These are phyloP conservation scores for Solea senegalensis DNA, from an alignment of 2,113 vertebrate species.

Conservation along the genomic window DNA sequence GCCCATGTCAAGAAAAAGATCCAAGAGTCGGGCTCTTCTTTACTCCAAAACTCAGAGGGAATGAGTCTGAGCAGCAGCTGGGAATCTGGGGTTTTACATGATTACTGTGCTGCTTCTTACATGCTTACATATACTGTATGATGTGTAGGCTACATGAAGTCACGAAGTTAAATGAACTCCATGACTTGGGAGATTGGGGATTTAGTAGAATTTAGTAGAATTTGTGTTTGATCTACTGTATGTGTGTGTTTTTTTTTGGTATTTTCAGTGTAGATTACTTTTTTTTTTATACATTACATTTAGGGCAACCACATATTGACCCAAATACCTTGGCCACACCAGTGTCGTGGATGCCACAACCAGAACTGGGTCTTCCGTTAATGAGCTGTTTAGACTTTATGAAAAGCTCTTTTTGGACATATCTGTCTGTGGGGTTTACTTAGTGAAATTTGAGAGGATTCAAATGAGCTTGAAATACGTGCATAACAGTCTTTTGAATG, in stretches of 20 bases:
- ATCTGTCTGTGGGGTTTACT: conserved; percentile 25
- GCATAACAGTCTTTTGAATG: conserved; percentile 15
- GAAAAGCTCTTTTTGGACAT: conserved; percentile 9
- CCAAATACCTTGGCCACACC: conserved; percentile 42
- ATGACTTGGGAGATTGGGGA: conserved; percentile 48
- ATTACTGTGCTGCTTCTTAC: conserved; percentile 30
- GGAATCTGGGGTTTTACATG: conserved; percentile 34
- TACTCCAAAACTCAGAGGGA: neutral
- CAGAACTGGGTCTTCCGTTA: conserved; percentile 41
- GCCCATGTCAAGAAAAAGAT: conserved; percentile 5
- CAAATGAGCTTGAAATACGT: conserved; percentile 36
- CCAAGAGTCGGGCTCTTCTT: neutral
- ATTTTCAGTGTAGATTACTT: neutral
- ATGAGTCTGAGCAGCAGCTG: neutral
- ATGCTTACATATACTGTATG: neutral
- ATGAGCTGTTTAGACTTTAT: conserved; percentile 33
- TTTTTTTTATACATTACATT: conserved; percentile 26
- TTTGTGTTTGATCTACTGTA: too few species aligned
- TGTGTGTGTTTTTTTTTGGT: conserved; percentile 3
- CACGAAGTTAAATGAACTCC: conserved; percentile 11
- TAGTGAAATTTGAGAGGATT: conserved; percentile 49
- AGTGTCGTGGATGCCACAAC: neutral
- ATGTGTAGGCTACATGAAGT: conserved; percentile 5
- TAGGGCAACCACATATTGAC: conserved; percentile 48
- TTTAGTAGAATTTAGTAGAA: conserved; percentile 18